These are phyloP conservation scores for Crocidura indochinensis DNA, from an alignment of 2,797 vertebrate genomes.

Conservation along the genomic window DNA sequence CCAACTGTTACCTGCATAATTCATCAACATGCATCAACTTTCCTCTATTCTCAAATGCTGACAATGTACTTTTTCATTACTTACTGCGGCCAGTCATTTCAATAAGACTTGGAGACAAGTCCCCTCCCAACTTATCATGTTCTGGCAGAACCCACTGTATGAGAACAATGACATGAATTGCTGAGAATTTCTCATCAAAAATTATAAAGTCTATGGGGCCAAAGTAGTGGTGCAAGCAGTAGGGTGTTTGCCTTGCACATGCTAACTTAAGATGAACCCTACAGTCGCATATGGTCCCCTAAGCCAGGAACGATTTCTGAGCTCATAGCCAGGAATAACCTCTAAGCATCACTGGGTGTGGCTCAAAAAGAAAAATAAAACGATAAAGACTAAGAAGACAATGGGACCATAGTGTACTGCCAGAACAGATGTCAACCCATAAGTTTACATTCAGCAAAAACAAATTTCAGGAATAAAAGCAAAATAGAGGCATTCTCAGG, in stretches of 20 bases:
- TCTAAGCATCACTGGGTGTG: no score
- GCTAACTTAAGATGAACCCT: no score
- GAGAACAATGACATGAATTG: neutral
- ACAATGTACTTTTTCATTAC: neutral
- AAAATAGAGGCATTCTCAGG: neutral
- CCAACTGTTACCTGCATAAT: neutral
- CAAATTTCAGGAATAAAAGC: neutral
- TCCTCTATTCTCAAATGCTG: neutral
- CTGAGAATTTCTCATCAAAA: conserved; percentile 7
- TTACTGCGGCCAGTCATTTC: conserved; percentile 26
- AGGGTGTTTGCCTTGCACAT: no score
- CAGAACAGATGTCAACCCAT: neutral
- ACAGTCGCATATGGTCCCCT: no score
- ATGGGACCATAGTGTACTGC: neutral
- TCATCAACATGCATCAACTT: neutral
- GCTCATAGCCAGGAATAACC: no score
- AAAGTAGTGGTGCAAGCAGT: no score
- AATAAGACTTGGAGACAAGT: neutral
- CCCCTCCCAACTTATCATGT: no score
- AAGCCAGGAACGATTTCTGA: no score
- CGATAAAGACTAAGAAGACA: neutral
- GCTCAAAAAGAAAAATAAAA: no score
- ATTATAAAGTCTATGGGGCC: neutral
- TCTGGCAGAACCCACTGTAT: neutral
- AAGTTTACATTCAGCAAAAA: neutral